Base-by-base conservation (phyloP, 2,797 vertebrate species). In the Sphenodon punctatus region DNA sequence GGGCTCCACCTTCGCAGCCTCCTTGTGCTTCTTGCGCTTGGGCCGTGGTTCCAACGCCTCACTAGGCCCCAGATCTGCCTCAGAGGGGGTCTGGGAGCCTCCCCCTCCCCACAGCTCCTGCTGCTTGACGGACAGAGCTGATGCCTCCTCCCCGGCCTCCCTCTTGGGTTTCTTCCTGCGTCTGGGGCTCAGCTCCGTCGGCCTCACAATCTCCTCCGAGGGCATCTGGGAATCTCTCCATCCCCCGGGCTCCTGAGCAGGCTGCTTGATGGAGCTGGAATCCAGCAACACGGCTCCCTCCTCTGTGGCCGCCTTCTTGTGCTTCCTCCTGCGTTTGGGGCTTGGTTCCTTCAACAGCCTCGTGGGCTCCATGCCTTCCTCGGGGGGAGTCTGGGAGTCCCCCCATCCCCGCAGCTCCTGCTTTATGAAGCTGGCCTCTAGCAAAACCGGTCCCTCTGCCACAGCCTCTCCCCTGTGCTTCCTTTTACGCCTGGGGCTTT, bases 401-500 rank as follows among this genome's bases (percentile, higher is more conserved):
- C n/a, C n/a, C n/a, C n/a, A n/a, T n/a, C n/a, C n/a, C n/a, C n/a
- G n/a, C n/a, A 27, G 6, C 5, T 20, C 14, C 20, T 36, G 16
- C 27, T 4, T 38, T 7, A 15, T 14, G 8, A 12, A 25, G 39
- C 23, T 12, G 8, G 14, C 38, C 3, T 45, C 36, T 22, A 2
- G 27, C 20, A 10, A 22, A 16, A 12, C 4, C 4, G 75, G 6
- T 4, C 0, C 91, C 20, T 65, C 67, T 56, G 2, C 5, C 80
- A 94, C 92, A 19, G 76, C 1, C 91, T 34, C 4, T 14, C 87
- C 94, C 92, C 66, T 94, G 89, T 2, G 41, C 45, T 1, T 82
- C 63, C 67, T 88, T 43, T 23, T 75, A 48, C 95, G 45, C 94
- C 78, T 4, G 69, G 36, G 1, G 82, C 55, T 1, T 36, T 72